These are phyloP conservation scores for Pangasius macronema DNA, from an alignment of 2,797 vertebrate genomes.

Conservation along the genomic window DNA sequence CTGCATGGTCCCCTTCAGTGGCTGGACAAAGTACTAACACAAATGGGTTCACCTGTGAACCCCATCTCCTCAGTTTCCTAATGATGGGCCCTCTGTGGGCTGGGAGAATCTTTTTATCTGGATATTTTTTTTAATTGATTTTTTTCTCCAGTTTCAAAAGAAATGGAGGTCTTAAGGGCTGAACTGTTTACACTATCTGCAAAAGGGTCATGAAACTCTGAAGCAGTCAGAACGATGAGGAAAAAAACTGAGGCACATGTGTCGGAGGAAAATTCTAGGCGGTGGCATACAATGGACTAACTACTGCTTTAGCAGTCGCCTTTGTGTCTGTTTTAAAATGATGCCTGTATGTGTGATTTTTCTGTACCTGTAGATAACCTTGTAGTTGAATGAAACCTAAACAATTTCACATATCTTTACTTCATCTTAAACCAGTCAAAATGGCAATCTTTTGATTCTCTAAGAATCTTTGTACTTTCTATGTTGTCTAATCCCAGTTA, in stretches of 20 bases:
- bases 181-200: conserved; percentile 81
- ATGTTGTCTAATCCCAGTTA: conserved; percentile 69
- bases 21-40: conserved; percentile 91
- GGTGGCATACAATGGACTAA: conserved; percentile 67
- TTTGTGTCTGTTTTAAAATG: conserved; percentile 62
- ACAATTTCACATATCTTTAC: conserved; percentile 62
- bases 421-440: conserved; percentile 67
- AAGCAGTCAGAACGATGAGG: conserved; percentile 57
- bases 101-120: conserved; percentile 56
- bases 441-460: conserved; percentile 64
- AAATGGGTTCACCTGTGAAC: conserved; percentile 93
- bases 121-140: conserved; percentile 23
- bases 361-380: conserved; percentile 69
- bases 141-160: conserved; percentile 61
- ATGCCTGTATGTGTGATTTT: conserved; percentile 66
- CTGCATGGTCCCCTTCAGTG: conserved; percentile 88
- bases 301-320: conserved; percentile 67
- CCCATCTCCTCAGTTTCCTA: conserved; percentile 97
- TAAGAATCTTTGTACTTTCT: conserved; percentile 63
- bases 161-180: conserved; percentile 71
- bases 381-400: conserved; percentile 65
- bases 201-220: conserved; percentile 66
- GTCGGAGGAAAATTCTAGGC: conserved; percentile 58
- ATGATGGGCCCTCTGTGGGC: conserved; percentile 66
- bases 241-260: conserved; percentile 56